These are phyloP conservation scores for Corvus cornix DNA, from an alignment of 2,113 vertebrate species.

Conservation along the genomic window DNA sequence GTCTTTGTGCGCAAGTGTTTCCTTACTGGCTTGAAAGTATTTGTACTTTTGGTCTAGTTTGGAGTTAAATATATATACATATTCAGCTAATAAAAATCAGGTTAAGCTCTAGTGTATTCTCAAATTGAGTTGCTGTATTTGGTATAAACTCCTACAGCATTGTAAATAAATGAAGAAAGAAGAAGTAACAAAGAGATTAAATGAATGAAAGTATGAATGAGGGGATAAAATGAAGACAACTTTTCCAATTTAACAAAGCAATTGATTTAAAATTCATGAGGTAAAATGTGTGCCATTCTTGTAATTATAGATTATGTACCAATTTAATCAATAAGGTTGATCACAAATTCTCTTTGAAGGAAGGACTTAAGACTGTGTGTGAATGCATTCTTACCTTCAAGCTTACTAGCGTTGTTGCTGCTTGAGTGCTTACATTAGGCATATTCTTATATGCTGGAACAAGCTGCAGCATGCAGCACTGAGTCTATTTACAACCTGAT, in stretches of 20 bases:
- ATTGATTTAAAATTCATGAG: background rate
- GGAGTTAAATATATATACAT: background rate
- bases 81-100: background rate
- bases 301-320: background rate
- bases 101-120: background rate
- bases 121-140: background rate
- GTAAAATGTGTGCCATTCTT: background rate
- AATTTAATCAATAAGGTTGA: background rate
- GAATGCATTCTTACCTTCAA: background rate
- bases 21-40: background rate
- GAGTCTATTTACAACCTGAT: background rate
- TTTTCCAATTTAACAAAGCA: background rate
- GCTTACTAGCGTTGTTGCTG: background rate
- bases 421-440: background rate
- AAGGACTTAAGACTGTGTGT: background rate
- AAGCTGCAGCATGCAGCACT: background rate
- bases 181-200: background rate
- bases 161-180: background rate
- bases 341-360: background rate
- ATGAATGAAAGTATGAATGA: background rate
- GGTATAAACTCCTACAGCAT: background rate
- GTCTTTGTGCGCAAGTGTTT: background rate
- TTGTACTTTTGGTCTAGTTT: background rate
- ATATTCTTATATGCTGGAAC: background rate
- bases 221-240: background rate